Evolutionary conservation across 2,888 invertebrate genomes (phyloP).

Genomic region (Zonitis immaculata): DNA sequence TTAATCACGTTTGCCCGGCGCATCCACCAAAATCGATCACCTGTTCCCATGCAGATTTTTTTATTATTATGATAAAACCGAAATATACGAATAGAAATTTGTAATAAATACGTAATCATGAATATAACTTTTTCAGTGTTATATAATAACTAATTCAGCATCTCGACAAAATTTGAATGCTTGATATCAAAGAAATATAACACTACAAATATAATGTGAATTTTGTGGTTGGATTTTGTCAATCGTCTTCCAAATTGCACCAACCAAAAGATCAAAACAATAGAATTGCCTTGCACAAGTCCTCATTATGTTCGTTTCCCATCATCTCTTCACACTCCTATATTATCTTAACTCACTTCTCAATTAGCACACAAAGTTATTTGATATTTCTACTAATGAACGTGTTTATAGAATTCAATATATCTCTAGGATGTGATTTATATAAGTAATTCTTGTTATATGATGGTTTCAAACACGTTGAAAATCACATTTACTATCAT

Average conservation of each 20-base stretch:
- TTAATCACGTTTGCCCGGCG: neutral
- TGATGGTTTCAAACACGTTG: conserved; percentile 17
- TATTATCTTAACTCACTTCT: conserved; percentile 3
- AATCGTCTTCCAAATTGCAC: conserved; percentile 3
- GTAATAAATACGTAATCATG: too few relatives aligned
- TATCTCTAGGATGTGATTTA: conserved; percentile 16
- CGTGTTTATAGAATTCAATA: conserved; percentile 22
- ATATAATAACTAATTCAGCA: too few relatives aligned
- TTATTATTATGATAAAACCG: too few relatives aligned
- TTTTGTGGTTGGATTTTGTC: conserved; percentile 8
- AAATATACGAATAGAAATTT: too few relatives aligned
- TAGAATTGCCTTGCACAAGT: conserved; percentile 7
- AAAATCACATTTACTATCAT: conserved; percentile 6
- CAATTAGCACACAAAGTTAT: conserved; percentile 15
- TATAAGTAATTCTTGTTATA: conserved; percentile 8
- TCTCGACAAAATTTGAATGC: neutral
- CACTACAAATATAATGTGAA: conserved; percentile 9
- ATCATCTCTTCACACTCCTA: neutral
- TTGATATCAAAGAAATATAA: neutral
- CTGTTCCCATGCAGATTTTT: too few relatives aligned
- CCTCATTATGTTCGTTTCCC: conserved; percentile 1
- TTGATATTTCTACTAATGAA: conserved; percentile 24
- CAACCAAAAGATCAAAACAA: conserved; percentile 12
- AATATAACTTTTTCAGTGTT: too few relatives aligned
- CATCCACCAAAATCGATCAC: neutral